phyloP scores from a whole-genome alignment of 2,113 vertebrate species.

The Ahaetulla prasina region DNA sequence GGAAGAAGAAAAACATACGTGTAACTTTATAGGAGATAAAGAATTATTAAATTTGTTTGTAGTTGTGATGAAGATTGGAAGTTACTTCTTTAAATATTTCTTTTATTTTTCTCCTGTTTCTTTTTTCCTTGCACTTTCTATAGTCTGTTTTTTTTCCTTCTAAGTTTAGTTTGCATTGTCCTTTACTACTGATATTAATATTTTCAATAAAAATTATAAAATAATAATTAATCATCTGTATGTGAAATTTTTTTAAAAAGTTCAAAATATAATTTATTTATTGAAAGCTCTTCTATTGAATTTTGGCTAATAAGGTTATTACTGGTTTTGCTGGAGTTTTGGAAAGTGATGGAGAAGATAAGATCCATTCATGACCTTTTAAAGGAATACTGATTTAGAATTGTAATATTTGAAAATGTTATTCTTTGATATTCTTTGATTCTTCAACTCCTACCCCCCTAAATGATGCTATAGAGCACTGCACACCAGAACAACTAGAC shows the following conservation, averaged over 20 bases:
- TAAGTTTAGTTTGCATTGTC: background rate
- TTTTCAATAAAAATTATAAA: background rate
- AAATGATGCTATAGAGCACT: too few species aligned
- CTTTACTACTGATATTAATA: background rate
- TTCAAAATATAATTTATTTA: slow-evolving; percentile 23
- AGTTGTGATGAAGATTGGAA: background rate
- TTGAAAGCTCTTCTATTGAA: slow-evolving; percentile 33
- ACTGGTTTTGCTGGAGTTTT: background rate
- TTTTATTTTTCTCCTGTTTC: background rate
- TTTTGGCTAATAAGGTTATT: slow-evolving; percentile 20
- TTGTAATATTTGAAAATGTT: background rate
- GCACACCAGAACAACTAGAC: too few species aligned
- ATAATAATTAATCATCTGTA: background rate
- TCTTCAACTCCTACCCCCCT: too few species aligned
- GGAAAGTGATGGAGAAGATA: background rate
- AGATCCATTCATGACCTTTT: background rate
- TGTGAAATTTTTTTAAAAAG: background rate
- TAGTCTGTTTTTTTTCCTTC: background rate
- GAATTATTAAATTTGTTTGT: background rate
- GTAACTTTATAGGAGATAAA: background rate
- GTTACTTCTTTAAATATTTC: background rate
- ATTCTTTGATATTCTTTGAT: too few species aligned
- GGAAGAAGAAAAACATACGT: background rate
- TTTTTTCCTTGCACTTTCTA: background rate
- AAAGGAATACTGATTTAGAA: background rate